Evolutionary conservation across 2,888 invertebrate species (phyloP).

Genomic region (Parnassius orleans): DNA sequence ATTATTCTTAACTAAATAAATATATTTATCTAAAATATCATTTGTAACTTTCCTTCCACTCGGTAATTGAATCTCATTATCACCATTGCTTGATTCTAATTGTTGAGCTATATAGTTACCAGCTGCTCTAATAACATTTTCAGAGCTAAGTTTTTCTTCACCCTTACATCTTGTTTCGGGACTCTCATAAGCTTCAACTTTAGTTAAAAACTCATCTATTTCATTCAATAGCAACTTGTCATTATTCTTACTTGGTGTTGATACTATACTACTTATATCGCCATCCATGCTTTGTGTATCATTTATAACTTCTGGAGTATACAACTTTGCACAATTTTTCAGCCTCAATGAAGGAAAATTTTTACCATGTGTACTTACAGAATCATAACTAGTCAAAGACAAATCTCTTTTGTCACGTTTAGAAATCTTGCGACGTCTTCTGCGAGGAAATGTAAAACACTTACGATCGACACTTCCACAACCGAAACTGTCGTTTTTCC

Average conservation of each 20-base stretch:
- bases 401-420: slow-evolving; percentile 48
- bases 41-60: slow-evolving; percentile 61
- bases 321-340: slow-evolving; percentile 27
- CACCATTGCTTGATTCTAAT: slow-evolving; percentile 48
- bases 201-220: slow-evolving; percentile 74
- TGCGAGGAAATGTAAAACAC: slow-evolving; percentile 66
- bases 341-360: slow-evolving; percentile 49
- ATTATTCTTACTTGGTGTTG: slow-evolving; percentile 70
- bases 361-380: slow-evolving; percentile 37
- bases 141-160: slow-evolving; percentile 45
- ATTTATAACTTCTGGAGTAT: slow-evolving; percentile 38
- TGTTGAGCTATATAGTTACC: slow-evolving; percentile 66
- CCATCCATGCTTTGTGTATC: slow-evolving; percentile 71
- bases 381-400: slow-evolving; percentile 59
- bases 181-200: slow-evolving; percentile 68
- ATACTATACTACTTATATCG: slow-evolving; percentile 70
- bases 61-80: slow-evolving; percentile 54
- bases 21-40: slow-evolving; percentile 67
- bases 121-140: slow-evolving; percentile 68
- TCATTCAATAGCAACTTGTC: slow-evolving; percentile 70
- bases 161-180: slow-evolving; percentile 58
- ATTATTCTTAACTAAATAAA: slow-evolving; percentile 67
- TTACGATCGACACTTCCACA: slow-evolving; percentile 59
- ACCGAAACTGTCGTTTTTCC: slow-evolving; percentile 45
- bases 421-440: slow-evolving; percentile 54